Percentiles rank a stretch among this genome's conserved stretches.
phyloP scores from a whole-genome alignment of 2,797 vertebrate species.

The Luscinia megarhynchos region DNA sequence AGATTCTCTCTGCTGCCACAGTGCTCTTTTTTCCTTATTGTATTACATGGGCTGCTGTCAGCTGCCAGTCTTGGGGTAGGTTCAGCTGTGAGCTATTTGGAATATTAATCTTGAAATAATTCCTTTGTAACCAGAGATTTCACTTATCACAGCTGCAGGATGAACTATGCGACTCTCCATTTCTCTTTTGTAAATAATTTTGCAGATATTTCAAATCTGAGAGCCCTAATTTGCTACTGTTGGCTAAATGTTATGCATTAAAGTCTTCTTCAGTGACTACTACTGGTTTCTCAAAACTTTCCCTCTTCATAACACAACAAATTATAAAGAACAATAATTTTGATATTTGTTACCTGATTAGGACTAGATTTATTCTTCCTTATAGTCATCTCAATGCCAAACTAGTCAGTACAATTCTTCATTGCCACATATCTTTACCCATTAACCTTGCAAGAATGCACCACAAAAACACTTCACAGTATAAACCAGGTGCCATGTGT shows the following conservation, averaged over 20 bases:
- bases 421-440: not conserved
- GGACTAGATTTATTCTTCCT: not conserved
- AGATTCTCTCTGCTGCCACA: not conserved
- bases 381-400: not conserved
- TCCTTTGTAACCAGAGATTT: not conserved
- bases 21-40: slow-evolving; percentile 22
- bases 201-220: not conserved
- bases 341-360: not conserved
- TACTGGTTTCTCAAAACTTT: not conserved
- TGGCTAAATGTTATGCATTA: not conserved
- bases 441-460: not conserved
- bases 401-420: not conserved
- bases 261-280: not conserved
- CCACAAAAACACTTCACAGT: not conserved
- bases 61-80: not conserved
- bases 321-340: not conserved
- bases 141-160: slow-evolving; percentile 6
- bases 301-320: not conserved
- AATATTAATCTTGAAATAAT: slow-evolving; percentile 33
- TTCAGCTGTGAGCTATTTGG: slow-evolving; percentile 16
- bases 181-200: slow-evolving; percentile 47
- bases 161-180: slow-evolving; percentile 8
- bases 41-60: slow-evolving; percentile 7
- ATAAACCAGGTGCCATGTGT: not conserved
- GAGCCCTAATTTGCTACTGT: not conserved